phyloP scores from a whole-genome alignment of 2,113 vertebrate species.

The Leucopsar rothschildi region DNA sequence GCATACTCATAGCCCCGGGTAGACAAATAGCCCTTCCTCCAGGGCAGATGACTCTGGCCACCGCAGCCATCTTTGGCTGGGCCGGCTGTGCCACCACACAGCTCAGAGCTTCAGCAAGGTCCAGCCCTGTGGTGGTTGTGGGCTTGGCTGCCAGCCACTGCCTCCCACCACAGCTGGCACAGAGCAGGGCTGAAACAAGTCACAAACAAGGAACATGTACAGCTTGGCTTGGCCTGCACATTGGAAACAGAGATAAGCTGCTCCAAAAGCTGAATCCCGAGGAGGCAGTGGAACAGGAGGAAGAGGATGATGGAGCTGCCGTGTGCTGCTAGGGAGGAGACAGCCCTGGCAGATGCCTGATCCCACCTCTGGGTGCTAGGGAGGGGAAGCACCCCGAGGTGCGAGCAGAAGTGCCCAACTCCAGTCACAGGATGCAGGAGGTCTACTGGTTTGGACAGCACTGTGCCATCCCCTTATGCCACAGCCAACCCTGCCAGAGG shows the following conservation, averaged over 20 bases:
- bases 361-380: neutral
- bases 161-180: neutral
- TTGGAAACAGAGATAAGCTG: neutral
- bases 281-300: neutral
- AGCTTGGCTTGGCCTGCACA: neutral
- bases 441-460: fast-evolving
- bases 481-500: neutral
- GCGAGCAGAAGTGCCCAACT: fast-evolving
- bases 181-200: neutral
- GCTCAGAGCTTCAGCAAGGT: neutral
- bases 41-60: neutral
- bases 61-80: neutral
- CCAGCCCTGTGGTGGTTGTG: neutral
- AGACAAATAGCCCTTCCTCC: neutral
- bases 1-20: neutral
- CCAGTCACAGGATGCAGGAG: fast-evolving
- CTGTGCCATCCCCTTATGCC: fast-evolving
- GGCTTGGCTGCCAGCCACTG: neutral
- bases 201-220: neutral
- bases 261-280: neutral
- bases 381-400: fast-evolving
- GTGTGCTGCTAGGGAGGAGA: fast-evolving
- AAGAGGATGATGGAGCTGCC: fast-evolving
- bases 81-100: fast-evolving
- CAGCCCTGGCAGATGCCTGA: neutral